Evolutionary conservation across 2,888 invertebrate species (phyloP).

Genomic region (Subacronicta megacephala): DNA sequence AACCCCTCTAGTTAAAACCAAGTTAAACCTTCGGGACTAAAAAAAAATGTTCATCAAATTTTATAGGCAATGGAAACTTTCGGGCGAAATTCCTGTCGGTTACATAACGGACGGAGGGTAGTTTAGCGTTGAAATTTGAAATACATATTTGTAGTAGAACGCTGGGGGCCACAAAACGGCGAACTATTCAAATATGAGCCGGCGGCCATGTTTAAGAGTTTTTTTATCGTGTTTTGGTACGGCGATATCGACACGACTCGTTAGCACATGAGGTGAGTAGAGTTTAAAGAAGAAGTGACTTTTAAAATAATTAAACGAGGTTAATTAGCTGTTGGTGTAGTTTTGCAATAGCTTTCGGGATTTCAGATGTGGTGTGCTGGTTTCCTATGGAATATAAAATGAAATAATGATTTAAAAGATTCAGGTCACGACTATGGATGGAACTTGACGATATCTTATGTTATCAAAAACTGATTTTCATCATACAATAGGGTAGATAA

Average conservation of each 20-base stretch:
- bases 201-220: constrained; percentile 67
- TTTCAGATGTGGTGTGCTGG: too few species aligned
- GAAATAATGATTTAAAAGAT: too few species aligned
- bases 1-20: constrained; percentile 16
- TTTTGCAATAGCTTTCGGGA: too few species aligned
- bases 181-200: constrained; percentile 75
- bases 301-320: not conserved
- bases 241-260: constrained; percentile 21
- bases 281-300: not conserved
- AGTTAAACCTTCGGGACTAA: constrained; percentile 19
- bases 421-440: too few species aligned
- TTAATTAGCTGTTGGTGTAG: too few species aligned
- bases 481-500: too few species aligned
- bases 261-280: not conserved
- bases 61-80: constrained; percentile 65
- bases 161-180: constrained; percentile 62
- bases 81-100: constrained; percentile 59
- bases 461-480: too few species aligned
- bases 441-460: too few species aligned
- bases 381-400: too few species aligned
- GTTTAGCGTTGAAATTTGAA: constrained; percentile 68
- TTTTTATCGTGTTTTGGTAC: constrained; percentile 59
- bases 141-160: constrained; percentile 74
- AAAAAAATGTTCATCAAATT: constrained; percentile 67
- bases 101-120: constrained; percentile 12